Base-by-base conservation (phyloP, 2,888 invertebrate genomes). In the Seira musarum region DNA sequence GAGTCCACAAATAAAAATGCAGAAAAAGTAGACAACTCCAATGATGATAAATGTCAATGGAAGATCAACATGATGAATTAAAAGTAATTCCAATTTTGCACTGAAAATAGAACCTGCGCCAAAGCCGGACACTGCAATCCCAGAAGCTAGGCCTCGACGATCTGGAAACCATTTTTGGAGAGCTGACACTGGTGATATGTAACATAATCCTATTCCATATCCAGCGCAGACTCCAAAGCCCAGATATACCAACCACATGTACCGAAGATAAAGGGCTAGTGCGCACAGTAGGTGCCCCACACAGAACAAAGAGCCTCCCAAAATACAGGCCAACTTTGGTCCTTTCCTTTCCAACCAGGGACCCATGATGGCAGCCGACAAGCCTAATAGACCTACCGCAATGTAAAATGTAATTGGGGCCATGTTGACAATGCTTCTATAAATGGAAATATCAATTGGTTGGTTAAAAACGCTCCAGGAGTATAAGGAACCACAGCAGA, bases 111-210 rank as follows among this genome's bases (percentile, higher is more conserved):
- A 78, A 10, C 85, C 86, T n/a, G 85, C 85, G 15, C 86, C 86
- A 66, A 85, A 85, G n/a, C 86, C 86, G 65, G 83, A 84, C 6
- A 86, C 85, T 6, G 86, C 85, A 19, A 84, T 79, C 1, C 86
- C 86, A 1, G 82, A 76, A 0, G 86, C 86, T 0, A 86, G 61
- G 13, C 85, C 85, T n/a, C 85, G 53, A 24, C 63, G 35, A 24
- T 85, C 84, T 8, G 85, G 85, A 65, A 85, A 84, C 85, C 85
- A 85, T 46, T 85, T 85, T 68, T 85, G 85, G 17, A 85, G 78
- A 1, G 84, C 78, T 1, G 85, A 84, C 0, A 86, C 83, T 13
- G 85, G 86, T 15, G 82, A 80, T 15, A 86, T 86, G 68, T 85
- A 86, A n/a, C 80, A 80, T 15, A 80, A 19, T 19, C 85, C 85